Conservation (phyloP, 2,113 vertebrate species). For the Cichladusa arquata region DNA sequence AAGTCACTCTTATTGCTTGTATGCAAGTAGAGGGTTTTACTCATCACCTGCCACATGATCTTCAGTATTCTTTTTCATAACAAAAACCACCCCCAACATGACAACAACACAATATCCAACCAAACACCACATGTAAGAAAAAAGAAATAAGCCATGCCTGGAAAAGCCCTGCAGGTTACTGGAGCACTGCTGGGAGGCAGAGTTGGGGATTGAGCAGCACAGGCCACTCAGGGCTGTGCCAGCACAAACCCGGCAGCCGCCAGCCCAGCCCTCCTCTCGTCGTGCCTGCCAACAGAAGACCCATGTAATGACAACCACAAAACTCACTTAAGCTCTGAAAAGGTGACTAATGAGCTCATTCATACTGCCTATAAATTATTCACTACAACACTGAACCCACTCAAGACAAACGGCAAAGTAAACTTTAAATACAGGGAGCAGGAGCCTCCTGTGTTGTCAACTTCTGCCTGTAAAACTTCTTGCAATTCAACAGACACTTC, state of each 20-base stretch:
- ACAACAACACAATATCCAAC: neutral
- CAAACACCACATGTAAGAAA: neutral
- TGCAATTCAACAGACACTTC: constrained; percentile 13
- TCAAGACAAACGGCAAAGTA: constrained; percentile 73
- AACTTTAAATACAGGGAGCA: constrained; percentile 75
- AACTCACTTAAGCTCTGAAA: constrained; percentile 82
- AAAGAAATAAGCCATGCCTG: neutral
- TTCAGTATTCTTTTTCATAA: neutral
- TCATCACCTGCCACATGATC: neutral
- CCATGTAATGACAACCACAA: constrained; percentile 73
- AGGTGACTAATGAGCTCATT: constrained; percentile 84
- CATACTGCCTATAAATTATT: constrained; percentile 81
- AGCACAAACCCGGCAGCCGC: constrained; percentile 59
- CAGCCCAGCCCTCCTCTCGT: constrained; percentile 51
- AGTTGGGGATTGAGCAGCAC: neutral
- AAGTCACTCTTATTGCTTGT: neutral
- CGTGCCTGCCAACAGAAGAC: constrained; percentile 62
- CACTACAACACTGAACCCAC: constrained; percentile 73
- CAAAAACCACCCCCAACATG: neutral
- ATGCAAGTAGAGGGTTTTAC: neutral
- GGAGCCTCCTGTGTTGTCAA: neutral
- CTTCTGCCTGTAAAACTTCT: constrained; percentile 32
- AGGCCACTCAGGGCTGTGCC: constrained; percentile 9
- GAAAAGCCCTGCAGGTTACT: constrained; percentile 5
- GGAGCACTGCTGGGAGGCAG: neutral